Evolutionary conservation across 2,113 vertebrate genomes (phyloP).

Genomic region (Tachuris rubrigastra): DNA sequence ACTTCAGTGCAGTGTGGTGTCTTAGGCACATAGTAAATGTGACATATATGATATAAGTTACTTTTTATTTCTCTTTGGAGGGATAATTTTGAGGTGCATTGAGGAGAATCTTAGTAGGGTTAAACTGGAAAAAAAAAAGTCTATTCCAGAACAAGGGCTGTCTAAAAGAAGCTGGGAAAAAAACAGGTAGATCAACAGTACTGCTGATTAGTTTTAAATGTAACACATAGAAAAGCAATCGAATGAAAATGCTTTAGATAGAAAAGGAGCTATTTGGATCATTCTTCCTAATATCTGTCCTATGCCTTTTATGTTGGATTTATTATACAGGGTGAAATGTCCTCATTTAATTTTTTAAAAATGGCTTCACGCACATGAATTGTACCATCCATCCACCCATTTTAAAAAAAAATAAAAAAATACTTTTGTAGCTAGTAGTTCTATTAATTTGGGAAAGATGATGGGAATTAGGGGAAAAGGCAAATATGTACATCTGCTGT

Average conservation of each 20-base stretch:
- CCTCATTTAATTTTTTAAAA: not conserved
- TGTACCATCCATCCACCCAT: not conserved
- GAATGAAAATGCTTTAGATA: not conserved
- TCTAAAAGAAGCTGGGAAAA: not conserved
- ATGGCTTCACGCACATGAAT: not conserved
- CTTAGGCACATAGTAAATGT: not conserved
- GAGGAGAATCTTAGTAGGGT: not conserved
- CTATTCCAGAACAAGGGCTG: not conserved
- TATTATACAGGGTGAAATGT: not conserved
- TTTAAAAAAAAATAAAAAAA: not conserved
- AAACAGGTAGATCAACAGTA: not conserved
- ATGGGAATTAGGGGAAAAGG: not conserved
- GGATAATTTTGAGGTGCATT: not conserved
- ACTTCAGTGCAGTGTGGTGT: not conserved
- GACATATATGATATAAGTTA: not conserved
- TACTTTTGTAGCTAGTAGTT: not conserved
- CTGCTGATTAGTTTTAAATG: not conserved
- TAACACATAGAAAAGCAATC: not conserved
- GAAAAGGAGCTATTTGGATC: not conserved
- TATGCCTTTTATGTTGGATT: not conserved
- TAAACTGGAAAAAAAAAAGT: not conserved
- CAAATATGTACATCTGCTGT: not conserved
- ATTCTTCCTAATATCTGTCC: not conserved
- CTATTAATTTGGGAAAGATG: not conserved
- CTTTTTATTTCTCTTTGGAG: not conserved